These are phyloP conservation scores for Tokudaia muenninki DNA, from an alignment of 2,797 vertebrate species.

Conservation along the genomic window DNA sequence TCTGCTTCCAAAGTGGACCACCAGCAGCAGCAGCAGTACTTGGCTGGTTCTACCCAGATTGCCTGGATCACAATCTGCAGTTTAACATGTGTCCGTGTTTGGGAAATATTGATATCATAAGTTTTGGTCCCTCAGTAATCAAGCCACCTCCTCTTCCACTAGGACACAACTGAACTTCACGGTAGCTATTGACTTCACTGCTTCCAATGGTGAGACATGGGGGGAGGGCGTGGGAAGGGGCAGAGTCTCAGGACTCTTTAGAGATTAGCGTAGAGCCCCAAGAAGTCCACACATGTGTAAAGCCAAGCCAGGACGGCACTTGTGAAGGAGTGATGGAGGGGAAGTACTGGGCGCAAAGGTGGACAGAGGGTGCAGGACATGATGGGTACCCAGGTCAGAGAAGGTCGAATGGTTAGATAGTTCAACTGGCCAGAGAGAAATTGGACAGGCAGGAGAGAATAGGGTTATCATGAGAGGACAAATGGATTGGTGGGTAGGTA, in stretches of 20 bases:
- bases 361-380: not conserved
- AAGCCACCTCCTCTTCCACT: conserved; percentile 75
- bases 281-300: not conserved
- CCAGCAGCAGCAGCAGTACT: not conserved
- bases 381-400: not conserved
- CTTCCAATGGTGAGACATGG: conserved; percentile 94
- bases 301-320: not conserved
- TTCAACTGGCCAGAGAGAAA: not conserved
- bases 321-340: not conserved
- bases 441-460: not conserved
- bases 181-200: conserved; percentile 98
- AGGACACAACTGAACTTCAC: conserved; percentile 99
- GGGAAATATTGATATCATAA: conserved; percentile 13
- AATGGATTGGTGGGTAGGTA: not conserved
- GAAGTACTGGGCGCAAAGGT: not conserved
- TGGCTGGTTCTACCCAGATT: not conserved
- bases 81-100: not conserved
- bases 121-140: conserved; percentile 58
- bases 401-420: not conserved
- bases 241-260: not conserved
- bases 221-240: not conserved
- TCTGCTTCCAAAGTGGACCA: not conserved
- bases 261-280: not conserved
- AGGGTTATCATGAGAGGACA: not conserved
- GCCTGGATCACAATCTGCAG: conserved; percentile 1